Evolutionary conservation across 1,140 invertebrate genomes (phyloP).

Genomic region (Sycobia sp.): DNA sequence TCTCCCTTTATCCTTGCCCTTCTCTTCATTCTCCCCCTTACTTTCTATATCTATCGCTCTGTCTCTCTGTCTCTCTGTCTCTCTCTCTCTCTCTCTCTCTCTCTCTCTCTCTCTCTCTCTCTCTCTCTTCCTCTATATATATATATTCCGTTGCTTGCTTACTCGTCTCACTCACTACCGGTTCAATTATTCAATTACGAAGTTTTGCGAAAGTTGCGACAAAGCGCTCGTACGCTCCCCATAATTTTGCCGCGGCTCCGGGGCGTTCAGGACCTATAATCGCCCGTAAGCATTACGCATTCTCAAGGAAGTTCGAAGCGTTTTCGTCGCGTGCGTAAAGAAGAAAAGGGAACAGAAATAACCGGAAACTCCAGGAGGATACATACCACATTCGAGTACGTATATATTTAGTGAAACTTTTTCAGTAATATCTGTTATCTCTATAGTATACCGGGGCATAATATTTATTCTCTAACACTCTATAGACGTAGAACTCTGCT

Average conservation of each 20-base stretch:
- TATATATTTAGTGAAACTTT: too few species aligned
- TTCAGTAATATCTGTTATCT: too few species aligned
- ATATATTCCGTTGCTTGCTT: too few species aligned
- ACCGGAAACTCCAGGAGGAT: too few species aligned
- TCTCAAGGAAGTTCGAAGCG: neutral
- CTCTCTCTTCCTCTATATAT: too few species aligned
- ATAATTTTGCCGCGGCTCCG: conserved; percentile 10
- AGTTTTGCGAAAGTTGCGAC: conserved; percentile 24
- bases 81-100: conserved; percentile 1
- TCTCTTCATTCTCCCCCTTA: too few species aligned
- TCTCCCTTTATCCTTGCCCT: too few species aligned
- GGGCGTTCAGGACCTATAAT: conserved; percentile 6
- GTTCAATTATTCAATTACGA: conserved; percentile 32
- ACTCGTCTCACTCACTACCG: too few species aligned
- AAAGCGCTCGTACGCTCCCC: conserved; percentile 3
- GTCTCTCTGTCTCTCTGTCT: neutral
- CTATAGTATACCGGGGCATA: too few species aligned
- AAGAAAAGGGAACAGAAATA: conserved; percentile 11
- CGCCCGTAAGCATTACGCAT: conserved; percentile 15
- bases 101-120: neutral
- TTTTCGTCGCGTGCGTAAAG: neutral
- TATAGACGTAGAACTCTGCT: too few species aligned
- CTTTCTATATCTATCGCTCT: neutral
- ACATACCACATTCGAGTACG: too few species aligned
- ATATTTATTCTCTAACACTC: too few species aligned